Evolutionary conservation across 2,888 invertebrate species (phyloP), one percentile per base, ranked within the genome.

Genomic region (Apodemia hepburni): DNA sequence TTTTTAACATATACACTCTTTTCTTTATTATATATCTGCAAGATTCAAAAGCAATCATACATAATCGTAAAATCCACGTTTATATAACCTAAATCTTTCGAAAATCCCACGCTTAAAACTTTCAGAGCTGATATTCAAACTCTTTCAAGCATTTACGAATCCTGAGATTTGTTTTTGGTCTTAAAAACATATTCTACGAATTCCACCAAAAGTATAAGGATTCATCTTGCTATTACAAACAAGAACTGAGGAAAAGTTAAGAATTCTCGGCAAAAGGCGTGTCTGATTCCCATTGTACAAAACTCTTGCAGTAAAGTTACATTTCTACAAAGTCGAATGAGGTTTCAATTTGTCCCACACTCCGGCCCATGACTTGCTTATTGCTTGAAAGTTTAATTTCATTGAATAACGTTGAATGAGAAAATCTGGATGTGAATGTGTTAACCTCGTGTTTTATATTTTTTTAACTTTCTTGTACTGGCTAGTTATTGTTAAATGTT

Each of bases 191-290:
- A 60, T 60, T 45, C 47, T 60, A 45, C 60, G 27, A 60, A 29
- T 60, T 60, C 47, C 27, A 29, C 57, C n/a, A 27, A 57, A 38
- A 47, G 47, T 47, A 47, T 47, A 47, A 57, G 29, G 27, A 15
- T 57, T 57, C 60, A 6, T 47, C 27, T 60, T 47, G 60, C 47
- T 47, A 47, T 42, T 27, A 47, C 60, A 60, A 60, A 60, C 47
- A 47, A 59, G 59, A 59, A 60, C 45, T 47, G 60, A 29, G n/a
- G 57, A 60, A 60, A 60, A 60, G 29, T 60, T 60, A 17, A 47
- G 47, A 47, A 29, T 47, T 60, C 29, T 47, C 45, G n/a, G 60
- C 38, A 38, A 59, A 60, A 57, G 29, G 45, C 60, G 22, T 38
- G 42, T 59, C 59, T 38, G 45, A 29, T 29, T 60, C 47, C 27